phyloP scores from a whole-genome alignment of 2,113 vertebrate genomes.

The Poeciliopsis prolifica region DNA sequence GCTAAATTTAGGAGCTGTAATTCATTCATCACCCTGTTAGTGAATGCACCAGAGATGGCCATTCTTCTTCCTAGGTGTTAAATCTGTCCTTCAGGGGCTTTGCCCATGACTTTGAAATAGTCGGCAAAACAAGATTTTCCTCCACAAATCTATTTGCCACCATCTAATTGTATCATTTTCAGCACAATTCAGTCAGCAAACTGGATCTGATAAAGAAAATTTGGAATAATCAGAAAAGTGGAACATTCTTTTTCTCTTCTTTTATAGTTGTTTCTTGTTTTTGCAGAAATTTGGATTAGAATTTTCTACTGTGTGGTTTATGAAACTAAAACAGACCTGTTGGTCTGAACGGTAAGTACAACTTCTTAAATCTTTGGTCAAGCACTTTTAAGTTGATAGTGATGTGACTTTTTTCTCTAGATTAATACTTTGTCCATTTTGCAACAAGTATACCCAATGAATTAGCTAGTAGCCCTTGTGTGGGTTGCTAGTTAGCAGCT shows the following conservation, averaged over 20 bases:
- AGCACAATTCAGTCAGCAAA: conserved; percentile 8
- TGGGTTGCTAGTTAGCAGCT: too few relatives aligned
- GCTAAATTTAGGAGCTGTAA: conserved; percentile 80
- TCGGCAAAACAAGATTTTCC: conserved; percentile 61
- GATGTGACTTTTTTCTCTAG: too few relatives aligned
- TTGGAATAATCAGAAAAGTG: neutral
- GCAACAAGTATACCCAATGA: too few relatives aligned
- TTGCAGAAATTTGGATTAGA: too few relatives aligned
- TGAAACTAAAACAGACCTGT: neutral
- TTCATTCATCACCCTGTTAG: conserved; percentile 80
- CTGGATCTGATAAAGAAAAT: conserved; percentile 26
- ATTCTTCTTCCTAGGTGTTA: conserved; percentile 75
- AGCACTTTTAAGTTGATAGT: too few relatives aligned
- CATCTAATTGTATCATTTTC: conserved; percentile 4
- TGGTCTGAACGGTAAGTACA: too few relatives aligned
- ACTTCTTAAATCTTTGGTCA: too few relatives aligned
- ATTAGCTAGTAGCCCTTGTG: too few relatives aligned
- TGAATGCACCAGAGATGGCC: conserved; percentile 72
- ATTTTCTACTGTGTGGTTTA: neutral
- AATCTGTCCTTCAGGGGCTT: conserved; percentile 79
- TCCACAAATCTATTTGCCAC: conserved; percentile 51
- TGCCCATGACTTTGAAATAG: conserved; percentile 76
- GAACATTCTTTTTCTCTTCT: neutral
- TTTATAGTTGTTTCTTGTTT: neutral
- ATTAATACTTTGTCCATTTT: too few relatives aligned